These are phyloP conservation scores for Osedax fenrisi DNA, from an alignment of 2,888 invertebrate species.

Conservation along the genomic window DNA sequence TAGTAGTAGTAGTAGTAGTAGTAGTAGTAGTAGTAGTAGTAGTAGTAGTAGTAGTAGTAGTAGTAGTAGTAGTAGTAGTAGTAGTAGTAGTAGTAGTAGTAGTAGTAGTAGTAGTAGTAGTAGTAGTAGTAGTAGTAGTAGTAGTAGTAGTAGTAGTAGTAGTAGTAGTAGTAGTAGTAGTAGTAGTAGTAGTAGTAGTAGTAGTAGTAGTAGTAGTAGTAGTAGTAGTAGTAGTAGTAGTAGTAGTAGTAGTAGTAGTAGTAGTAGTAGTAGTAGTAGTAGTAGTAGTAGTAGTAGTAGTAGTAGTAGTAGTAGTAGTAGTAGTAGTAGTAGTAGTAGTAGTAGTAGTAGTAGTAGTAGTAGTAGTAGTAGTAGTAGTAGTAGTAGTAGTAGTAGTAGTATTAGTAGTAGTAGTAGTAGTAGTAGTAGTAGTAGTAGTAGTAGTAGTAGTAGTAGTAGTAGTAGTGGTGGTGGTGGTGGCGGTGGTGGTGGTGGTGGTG, in stretches of 20 bases:
- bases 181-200: slow-evolving; percentile 11
- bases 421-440: slow-evolving; percentile 27
- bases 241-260: slow-evolving; percentile 17
- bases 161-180: slow-evolving; percentile 1
- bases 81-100: not conserved
- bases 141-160: not conserved
- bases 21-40: not conserved
- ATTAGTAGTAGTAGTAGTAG: not conserved
- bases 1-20: not conserved
- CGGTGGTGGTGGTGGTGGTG: slow-evolving; percentile 61
- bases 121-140: not conserved
- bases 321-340: slow-evolving; percentile 25
- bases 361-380: slow-evolving; percentile 29
- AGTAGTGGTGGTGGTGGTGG: slow-evolving; percentile 56
- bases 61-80: not conserved
- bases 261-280: slow-evolving; percentile 17
- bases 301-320: slow-evolving; percentile 31
- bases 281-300: slow-evolving; percentile 17
- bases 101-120: not conserved
- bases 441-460: slow-evolving; percentile 23
- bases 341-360: slow-evolving; percentile 29
- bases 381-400: not conserved
- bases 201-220: slow-evolving; percentile 13
- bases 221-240: slow-evolving; percentile 17
- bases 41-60: not conserved